These are phyloP conservation scores for Timandra comae DNA, from an alignment of 2,888 invertebrate species.

Conservation along the genomic window DNA sequence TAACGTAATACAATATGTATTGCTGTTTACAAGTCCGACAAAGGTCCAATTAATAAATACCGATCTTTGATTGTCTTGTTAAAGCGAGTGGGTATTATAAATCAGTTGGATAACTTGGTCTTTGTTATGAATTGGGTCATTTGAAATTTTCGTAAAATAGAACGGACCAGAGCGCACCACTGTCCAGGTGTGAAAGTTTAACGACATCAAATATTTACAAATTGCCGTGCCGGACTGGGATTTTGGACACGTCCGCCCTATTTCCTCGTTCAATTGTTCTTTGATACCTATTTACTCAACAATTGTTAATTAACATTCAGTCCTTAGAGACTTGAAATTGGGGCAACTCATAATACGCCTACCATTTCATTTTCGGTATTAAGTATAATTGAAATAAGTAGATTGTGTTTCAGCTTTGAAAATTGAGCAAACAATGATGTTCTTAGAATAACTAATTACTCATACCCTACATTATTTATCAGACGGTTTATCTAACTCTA, in stretches of 20 bases:
- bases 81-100: not conserved
- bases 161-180: slow-evolving; percentile 27
- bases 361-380: too few species aligned
- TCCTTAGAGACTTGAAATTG: slow-evolving; percentile 1
- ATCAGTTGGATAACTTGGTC: slow-evolving; percentile 15
- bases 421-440: too few species aligned
- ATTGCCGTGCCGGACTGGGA: slow-evolving; percentile 25
- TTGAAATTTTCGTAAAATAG: slow-evolving; percentile 26
- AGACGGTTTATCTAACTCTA: too few species aligned
- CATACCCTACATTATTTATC: too few species aligned
- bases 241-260: slow-evolving; percentile 25
- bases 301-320: slow-evolving; percentile 9
- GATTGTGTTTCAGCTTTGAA: not conserved
- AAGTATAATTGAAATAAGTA: too few species aligned
- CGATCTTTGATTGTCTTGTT: too few species aligned
- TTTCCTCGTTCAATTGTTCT: slow-evolving; percentile 28
- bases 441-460: too few species aligned
- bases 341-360: too few species aligned
- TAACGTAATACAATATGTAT: too few species aligned
- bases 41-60: too few species aligned
- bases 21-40: too few species aligned
- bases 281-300: slow-evolving; percentile 12
- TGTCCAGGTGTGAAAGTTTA: slow-evolving; percentile 41
- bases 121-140: slow-evolving; percentile 28
- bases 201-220: slow-evolving; percentile 48